Evolutionary conservation across 2,888 invertebrate species (phyloP).

Genomic region (Tillus elongatus): DNA sequence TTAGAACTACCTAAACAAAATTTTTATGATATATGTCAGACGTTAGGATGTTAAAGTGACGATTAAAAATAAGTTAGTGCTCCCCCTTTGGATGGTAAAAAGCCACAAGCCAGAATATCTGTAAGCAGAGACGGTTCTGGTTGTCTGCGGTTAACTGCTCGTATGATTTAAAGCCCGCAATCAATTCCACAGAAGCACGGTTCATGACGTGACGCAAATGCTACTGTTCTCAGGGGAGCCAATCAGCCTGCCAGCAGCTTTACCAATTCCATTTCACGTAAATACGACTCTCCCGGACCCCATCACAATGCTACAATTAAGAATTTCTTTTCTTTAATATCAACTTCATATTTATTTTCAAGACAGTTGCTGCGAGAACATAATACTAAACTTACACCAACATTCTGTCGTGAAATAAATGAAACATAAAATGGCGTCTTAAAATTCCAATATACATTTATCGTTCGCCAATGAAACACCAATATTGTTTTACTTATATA

Average conservation of each 20-base stretch:
- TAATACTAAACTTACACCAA: no score
- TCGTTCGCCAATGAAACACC: no score
- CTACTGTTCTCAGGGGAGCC: constrained; percentile 35
- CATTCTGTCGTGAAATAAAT: no score
- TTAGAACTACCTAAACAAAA: not conserved
- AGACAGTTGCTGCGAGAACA: no score
- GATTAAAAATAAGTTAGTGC: constrained; percentile 1
- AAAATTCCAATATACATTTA: no score
- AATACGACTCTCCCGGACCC: constrained; percentile 17
- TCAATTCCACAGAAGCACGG: constrained; percentile 29
- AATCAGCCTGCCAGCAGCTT: constrained; percentile 30
- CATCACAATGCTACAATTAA: constrained; percentile 27
- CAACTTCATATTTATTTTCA: no score
- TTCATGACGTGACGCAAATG: constrained; percentile 36
- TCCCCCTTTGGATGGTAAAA: constrained; percentile 1
- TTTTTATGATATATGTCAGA: constrained; percentile 1
- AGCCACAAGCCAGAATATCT: not conserved
- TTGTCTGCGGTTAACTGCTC: constrained; percentile 34
- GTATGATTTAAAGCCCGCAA: constrained; percentile 34
- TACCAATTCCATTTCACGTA: constrained; percentile 25
- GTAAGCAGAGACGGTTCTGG: constrained; percentile 20
- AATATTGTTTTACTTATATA: no score
- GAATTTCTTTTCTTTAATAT: constrained; percentile 21
- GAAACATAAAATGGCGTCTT: no score
- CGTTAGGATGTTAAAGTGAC: not conserved